A percentile compares a stretch with the other conserved stretches of the same genome.
Conservation (phyloP, 2,888 invertebrate genomes). For the Agonopterix arenella region DNA sequence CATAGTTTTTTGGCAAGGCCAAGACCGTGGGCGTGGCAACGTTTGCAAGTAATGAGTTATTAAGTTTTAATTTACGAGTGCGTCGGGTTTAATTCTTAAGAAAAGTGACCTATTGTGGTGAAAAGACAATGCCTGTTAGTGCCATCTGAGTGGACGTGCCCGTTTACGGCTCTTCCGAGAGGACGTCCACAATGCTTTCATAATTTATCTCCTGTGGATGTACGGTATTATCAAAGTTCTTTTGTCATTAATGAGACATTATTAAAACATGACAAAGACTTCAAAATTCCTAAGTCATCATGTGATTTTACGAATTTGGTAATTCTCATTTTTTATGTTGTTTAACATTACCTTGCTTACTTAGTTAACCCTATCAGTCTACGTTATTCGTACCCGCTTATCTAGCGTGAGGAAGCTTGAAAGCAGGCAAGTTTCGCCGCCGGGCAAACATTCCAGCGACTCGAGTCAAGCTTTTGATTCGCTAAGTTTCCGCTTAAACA, state of each 20-base stretch:
- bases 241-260: slow-evolving; percentile 3
- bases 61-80: slow-evolving; percentile 70
- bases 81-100: slow-evolving; percentile 63
- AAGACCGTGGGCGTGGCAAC: slow-evolving; percentile 39
- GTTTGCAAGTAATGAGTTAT: slow-evolving; percentile 73
- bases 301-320: too few species aligned
- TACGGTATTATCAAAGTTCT: slow-evolving; percentile 33
- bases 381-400: slow-evolving; percentile 16
- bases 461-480: slow-evolving; percentile 46
- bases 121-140: slow-evolving; percentile 71
- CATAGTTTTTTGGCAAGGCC: slow-evolving; percentile 47
- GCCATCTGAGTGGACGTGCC: slow-evolving; percentile 53
- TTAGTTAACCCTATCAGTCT: not conserved
- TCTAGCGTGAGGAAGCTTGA: slow-evolving; percentile 31
- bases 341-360: not conserved
- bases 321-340: too few species aligned
- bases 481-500: slow-evolving; percentile 44
- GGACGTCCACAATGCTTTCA: slow-evolving; percentile 56
- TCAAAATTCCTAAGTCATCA: too few species aligned
- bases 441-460: slow-evolving; percentile 43
- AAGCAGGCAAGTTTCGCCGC: slow-evolving; percentile 29
- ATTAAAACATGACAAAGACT: not conserved
- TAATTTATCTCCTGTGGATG: slow-evolving; percentile 61
- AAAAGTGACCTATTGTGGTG: slow-evolving; percentile 71
- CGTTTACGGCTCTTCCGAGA: slow-evolving; percentile 42